Conservation (phyloP, 2,888 invertebrate genomes). For the Danaus chrysippus region DNA sequence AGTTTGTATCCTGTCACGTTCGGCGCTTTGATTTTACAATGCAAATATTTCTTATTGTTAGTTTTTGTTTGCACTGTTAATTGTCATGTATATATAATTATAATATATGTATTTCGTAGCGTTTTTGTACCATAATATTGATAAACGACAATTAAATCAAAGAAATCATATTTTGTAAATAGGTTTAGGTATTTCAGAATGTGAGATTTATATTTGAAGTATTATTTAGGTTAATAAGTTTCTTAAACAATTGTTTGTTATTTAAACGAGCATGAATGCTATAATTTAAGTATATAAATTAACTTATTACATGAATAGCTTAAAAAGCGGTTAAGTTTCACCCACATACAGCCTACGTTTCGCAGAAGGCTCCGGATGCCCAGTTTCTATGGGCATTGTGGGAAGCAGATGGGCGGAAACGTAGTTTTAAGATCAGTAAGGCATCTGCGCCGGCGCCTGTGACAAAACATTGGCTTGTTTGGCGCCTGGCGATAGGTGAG, state of each 20-base stretch:
- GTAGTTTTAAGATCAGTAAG: constrained; percentile 39
- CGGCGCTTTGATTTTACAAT: background rate
- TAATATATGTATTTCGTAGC: too few species aligned
- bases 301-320: constrained; percentile 21
- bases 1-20: constrained; percentile 13
- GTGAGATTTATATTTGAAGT: too few species aligned
- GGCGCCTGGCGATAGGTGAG: constrained; percentile 64
- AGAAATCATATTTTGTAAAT: too few species aligned
- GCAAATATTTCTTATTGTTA: constrained; percentile 13
- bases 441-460: constrained; percentile 65
- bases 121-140: too few species aligned
- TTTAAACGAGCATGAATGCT: too few species aligned
- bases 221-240: too few species aligned
- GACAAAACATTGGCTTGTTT: constrained; percentile 43
- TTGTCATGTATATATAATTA: too few species aligned
- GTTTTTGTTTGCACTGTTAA: background rate
- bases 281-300: background rate
- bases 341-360: constrained; percentile 70
- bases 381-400: constrained; percentile 61
- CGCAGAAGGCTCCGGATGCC: constrained; percentile 55
- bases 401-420: constrained; percentile 70
- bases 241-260: too few species aligned
- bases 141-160: too few species aligned
- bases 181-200: too few species aligned
- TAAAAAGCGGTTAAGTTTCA: constrained; percentile 59